Conservation (phyloP, 2,113 vertebrate species). For the Petromus typicus region DNA sequence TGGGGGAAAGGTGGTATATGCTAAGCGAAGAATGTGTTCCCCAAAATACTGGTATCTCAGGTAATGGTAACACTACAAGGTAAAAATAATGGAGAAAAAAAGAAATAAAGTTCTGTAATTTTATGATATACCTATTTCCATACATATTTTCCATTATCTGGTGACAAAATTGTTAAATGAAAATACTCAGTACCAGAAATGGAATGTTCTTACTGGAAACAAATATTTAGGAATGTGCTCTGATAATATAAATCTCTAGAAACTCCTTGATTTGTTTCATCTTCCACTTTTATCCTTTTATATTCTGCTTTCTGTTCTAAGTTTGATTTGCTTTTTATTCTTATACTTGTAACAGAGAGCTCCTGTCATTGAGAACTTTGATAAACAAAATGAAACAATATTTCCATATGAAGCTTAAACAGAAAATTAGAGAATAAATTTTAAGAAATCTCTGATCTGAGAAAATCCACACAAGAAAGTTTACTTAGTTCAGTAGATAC, state of each 20-base stretch:
- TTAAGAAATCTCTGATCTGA: background rate
- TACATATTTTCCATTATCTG: background rate
- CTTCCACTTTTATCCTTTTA: background rate
- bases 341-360: background rate
- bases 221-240: background rate
- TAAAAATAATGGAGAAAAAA: background rate
- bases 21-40: background rate
- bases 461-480: background rate
- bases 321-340: background rate
- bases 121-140: background rate
- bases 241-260: slow-evolving; percentile 19
- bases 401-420: background rate
- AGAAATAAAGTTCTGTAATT: background rate
- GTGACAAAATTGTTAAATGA: background rate
- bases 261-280: background rate
- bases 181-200: background rate
- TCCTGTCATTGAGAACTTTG: background rate
- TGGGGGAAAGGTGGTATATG: background rate
- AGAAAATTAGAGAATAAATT: background rate
- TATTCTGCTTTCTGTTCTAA: background rate
- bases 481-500: background rate
- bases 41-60: background rate
- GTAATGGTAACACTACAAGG: background rate
- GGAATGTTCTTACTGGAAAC: slow-evolving; percentile 42
- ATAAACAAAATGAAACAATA: background rate